Evolutionary conservation across 2,797 vertebrate species (phyloP), one percentile per base, ranked within the genome.

Genomic region (Diglossa cyanea): DNA sequence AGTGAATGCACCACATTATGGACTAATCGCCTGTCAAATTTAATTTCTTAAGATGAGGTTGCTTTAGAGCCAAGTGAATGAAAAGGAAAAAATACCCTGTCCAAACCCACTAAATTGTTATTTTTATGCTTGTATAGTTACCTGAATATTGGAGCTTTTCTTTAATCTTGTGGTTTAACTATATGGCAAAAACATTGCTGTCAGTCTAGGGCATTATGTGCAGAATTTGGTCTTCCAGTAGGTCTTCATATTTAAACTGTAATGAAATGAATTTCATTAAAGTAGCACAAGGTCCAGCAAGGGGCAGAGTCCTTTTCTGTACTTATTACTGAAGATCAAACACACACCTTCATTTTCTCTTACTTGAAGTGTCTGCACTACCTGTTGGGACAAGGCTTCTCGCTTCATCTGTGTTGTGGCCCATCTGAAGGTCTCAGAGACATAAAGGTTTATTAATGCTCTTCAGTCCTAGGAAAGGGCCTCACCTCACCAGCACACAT

Each of bases 11-110:
- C 73, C 71, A 60, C 93, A 94, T 97, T 97, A 97, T 92, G 77
- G 91, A 85, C 95, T 96, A 97, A 97, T 96, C 37, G 4, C 93
- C 91, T 97, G 96, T 96, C 97, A 97, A 97, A 97, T 94, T 96
- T 91, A 96, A 97, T 97, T 97, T 96, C 95, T 97, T 94, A 95
- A 91, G 73, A 70, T 94, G 81, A 93, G 72, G 67, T 71, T 93
- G 76, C 92, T 94, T 93, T 94, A 95, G 65, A 95, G 86, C 55
- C 55, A 91, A 95, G 84, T 76, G 92, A 95, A 92, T 94, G 62
- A 93, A 96, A 95, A 78, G n/a, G 20, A 67, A 86, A 95, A 95
- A 96, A 94, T 77, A 81, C 33, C 55, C 71, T 86, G 93, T 85
- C 91, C 88, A 94, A 93, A 78, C 67, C n/a, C 45, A 77, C 76